These are phyloP conservation scores for Amphimallon solstitiale DNA, from an alignment of 2,888 invertebrate genomes.

Conservation along the genomic window DNA sequence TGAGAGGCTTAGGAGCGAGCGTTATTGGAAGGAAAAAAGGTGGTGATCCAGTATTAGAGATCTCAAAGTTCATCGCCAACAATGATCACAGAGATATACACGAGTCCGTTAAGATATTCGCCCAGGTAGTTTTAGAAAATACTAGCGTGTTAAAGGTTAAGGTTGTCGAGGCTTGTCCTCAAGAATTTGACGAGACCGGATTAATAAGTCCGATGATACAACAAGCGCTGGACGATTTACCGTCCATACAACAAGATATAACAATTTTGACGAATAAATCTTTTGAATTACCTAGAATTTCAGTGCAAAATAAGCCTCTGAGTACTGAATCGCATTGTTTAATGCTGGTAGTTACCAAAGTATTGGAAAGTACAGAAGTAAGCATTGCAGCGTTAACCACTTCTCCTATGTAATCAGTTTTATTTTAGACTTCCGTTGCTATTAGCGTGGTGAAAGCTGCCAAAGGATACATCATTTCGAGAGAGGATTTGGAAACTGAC, in stretches of 20 bases:
- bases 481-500: conserved; percentile 14
- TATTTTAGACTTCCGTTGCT: too few species aligned
- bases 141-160: conserved; percentile 71
- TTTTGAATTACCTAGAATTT: conserved; percentile 65
- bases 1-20: conserved; percentile 80
- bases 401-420: too few species aligned
- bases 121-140: conserved; percentile 82
- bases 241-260: conserved; percentile 75
- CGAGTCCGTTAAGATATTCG: conserved; percentile 67
- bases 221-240: conserved; percentile 73
- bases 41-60: conserved; percentile 80
- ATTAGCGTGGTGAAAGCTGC: conserved; percentile 67
- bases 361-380: conserved; percentile 9
- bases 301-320: conserved; percentile 72
- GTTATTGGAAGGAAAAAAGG: conserved; percentile 76
- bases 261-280: conserved; percentile 67
- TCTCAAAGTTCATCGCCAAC: conserved; percentile 78
- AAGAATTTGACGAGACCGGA: conserved; percentile 6
- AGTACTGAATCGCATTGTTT: conserved; percentile 52
- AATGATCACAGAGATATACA: conserved; percentile 46
- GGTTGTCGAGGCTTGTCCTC: conserved; percentile 62
- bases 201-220: conserved; percentile 67
- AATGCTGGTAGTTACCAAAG: conserved; percentile 45
- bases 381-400: not conserved
- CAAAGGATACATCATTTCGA: conserved; percentile 34